Evolutionary conservation across 2,888 invertebrate genomes (phyloP).

Genomic region (Cataglyphis albicans): DNA sequence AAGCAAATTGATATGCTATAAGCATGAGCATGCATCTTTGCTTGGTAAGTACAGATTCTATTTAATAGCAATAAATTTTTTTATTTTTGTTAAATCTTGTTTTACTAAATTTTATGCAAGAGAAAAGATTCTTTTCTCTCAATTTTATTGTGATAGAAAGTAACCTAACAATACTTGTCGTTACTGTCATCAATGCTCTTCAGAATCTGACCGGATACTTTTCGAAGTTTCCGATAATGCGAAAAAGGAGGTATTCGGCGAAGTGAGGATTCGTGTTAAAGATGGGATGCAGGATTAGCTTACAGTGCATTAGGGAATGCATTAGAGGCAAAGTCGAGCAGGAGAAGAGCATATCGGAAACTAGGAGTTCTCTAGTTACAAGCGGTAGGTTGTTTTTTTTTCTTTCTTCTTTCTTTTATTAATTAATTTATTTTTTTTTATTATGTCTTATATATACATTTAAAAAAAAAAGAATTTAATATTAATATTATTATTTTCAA

Average conservation of each 20-base stretch:
- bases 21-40: conserved; percentile 38
- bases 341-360: conserved; percentile 57
- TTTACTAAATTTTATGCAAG: neutral
- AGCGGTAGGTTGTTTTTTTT: conserved; percentile 57
- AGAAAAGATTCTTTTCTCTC: neutral
- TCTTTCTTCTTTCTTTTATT: neutral
- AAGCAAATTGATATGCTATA: conserved; percentile 28
- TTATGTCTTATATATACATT: neutral
- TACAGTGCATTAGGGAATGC: conserved; percentile 61
- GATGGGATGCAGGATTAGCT: conserved; percentile 74
- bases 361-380: conserved; percentile 48
- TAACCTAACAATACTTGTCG: conserved; percentile 49
- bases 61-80: neutral
- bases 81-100: neutral
- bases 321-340: conserved; percentile 69
- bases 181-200: conserved; percentile 28
- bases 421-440: neutral
- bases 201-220: conserved; percentile 37
- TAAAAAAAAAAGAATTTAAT: neutral
- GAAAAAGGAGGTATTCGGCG: conserved; percentile 26
- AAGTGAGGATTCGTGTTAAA: conserved; percentile 58
- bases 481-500: neutral
- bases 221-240: conserved; percentile 47
- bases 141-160: conserved; percentile 14
- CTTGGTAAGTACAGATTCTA: conserved; percentile 34